phyloP scores from a whole-genome alignment of 2,113 vertebrate species.

The Ciconia maguari region DNA sequence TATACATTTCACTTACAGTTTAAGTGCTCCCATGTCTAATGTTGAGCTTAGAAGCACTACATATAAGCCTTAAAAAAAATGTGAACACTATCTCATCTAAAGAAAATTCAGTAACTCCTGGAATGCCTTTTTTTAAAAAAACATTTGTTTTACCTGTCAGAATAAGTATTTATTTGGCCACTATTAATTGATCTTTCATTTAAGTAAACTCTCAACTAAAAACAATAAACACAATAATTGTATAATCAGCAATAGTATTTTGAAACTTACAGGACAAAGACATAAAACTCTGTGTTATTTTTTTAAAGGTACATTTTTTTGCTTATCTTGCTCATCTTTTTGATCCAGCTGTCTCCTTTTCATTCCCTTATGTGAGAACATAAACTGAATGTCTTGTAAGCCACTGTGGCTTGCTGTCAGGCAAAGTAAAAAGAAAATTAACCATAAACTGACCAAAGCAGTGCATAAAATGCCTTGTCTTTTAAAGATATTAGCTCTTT shows the following conservation, averaged over 20 bases:
- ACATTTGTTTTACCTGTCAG: background rate
- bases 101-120: background rate
- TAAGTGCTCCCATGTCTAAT: background rate
- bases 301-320: background rate
- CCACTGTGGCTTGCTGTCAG: background rate
- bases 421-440: background rate
- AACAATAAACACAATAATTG: background rate
- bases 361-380: background rate
- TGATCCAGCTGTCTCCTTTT: background rate
- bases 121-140: background rate
- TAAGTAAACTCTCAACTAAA: background rate
- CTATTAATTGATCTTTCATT: background rate
- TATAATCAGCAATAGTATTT: background rate
- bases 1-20: background rate
- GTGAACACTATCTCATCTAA: background rate
- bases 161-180: background rate
- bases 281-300: background rate
- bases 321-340: background rate
- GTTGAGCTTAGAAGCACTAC: background rate
- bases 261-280: background rate
- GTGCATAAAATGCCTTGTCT: background rate
- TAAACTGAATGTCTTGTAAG: slow-evolving; percentile 6
- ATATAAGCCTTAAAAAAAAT: background rate
- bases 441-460: background rate
- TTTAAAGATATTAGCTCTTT: background rate